Conservation (phyloP, 1,140 invertebrate genomes). For the Hycleus phaleratus region DNA sequence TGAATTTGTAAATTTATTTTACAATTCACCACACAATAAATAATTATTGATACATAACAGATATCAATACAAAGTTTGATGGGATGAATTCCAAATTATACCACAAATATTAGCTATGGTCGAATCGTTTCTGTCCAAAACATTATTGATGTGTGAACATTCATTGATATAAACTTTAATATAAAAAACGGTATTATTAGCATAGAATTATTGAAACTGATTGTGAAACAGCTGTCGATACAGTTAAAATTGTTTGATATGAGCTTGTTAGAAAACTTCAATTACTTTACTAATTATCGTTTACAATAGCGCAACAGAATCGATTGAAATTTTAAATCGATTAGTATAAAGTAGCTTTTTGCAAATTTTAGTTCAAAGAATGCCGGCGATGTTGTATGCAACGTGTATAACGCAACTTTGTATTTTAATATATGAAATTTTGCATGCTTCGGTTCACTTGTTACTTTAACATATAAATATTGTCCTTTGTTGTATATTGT, state of each 20-base stretch:
- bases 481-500: slow-evolving; percentile 27
- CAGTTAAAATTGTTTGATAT: no score
- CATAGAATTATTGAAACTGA: no score
- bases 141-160: no score
- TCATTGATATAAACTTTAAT: no score
- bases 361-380: slow-evolving; percentile 30
- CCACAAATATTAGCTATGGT: no score
- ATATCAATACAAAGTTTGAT: no score
- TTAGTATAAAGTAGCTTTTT: slow-evolving; percentile 23
- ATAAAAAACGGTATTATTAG: no score
- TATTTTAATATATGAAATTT: slow-evolving; percentile 36
- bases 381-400: slow-evolving; percentile 23
- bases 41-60: no score
- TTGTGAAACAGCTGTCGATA: no score
- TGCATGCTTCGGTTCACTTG: slow-evolving; percentile 32
- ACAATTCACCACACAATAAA: no score
- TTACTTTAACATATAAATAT: slow-evolving; percentile 34
- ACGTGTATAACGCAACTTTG: slow-evolving; percentile 34
- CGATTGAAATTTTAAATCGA: slow-evolving; percentile 21
- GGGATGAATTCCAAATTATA: no score
- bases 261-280: slow-evolving; percentile 9
- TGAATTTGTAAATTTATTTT: slow-evolving; percentile 13
- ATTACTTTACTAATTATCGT: slow-evolving; percentile 27
- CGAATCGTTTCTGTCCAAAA: no score
- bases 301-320: slow-evolving; percentile 28